Evolutionary conservation across 2,797 vertebrate species (phyloP).

Genomic region (Gadopsis bispinosus): DNA sequence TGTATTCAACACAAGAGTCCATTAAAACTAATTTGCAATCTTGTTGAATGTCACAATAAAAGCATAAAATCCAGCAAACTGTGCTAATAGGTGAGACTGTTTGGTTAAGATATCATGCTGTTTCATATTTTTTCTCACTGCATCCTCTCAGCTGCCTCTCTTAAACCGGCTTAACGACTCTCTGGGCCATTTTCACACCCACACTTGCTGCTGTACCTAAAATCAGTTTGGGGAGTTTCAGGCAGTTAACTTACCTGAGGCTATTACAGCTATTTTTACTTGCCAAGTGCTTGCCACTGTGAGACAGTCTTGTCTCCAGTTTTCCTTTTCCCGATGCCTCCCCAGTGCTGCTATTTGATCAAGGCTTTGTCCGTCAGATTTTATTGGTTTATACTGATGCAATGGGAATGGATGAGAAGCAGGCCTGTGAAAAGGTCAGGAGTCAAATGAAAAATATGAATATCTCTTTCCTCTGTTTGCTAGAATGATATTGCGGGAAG

Average conservation of each 20-base stretch:
- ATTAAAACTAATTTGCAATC: conserved; percentile 49
- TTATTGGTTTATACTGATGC: conserved; percentile 80
- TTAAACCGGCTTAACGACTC: conserved; percentile 75
- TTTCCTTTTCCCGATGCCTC: conserved; percentile 48
- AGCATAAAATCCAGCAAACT: conserved; percentile 22
- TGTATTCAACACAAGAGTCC: conserved; percentile 39
- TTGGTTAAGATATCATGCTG: conserved; percentile 45
- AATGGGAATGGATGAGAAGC: conserved; percentile 73
- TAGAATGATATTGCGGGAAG: conserved; percentile 68
- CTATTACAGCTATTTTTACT: conserved; percentile 78
- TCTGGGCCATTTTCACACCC: conserved; percentile 76
- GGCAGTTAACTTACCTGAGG: conserved; percentile 76
- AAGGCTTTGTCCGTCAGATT: conserved; percentile 76
- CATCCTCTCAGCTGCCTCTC: conserved; percentile 62
- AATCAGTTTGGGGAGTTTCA: conserved; percentile 78
- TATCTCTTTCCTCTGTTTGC: conserved; percentile 72
- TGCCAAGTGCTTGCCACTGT: conserved; percentile 67
- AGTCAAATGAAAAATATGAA: conserved; percentile 81
- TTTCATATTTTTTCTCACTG: conserved; percentile 50
- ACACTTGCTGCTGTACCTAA: conserved; percentile 69
- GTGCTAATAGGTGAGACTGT: conserved; percentile 42
- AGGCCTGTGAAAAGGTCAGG: conserved; percentile 79
- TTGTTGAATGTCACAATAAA: conserved; percentile 34
- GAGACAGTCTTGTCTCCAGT: conserved; percentile 71
- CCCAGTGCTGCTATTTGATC: conserved; percentile 76